Base-by-base conservation (phyloP, 2,797 vertebrate species). In the Pelobates cultripes region DNA sequence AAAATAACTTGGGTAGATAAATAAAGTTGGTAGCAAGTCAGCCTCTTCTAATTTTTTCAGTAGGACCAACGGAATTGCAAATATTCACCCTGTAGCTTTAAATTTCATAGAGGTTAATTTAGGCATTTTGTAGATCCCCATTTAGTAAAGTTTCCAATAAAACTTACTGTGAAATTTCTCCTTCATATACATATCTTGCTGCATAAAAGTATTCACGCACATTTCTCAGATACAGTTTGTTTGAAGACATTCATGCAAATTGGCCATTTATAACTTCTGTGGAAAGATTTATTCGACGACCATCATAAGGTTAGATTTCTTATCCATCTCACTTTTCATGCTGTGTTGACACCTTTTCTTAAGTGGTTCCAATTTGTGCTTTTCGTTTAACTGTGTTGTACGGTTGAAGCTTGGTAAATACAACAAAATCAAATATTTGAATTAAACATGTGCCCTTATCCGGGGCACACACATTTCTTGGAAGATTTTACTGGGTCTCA, bases 381-480 rank as follows among this genome's bases (percentile, higher is more conserved):
- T 10, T 13, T 61, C 4, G 53, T 42, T 57, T 70, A 68, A 74
- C 13, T 72, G 4, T 17, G 69, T 45, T 14, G 44, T 9, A 42
- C 10, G 42, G 40, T 41, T 70, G 66, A 60, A 43, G 42, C 66
- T 4, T 15, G 43, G 43, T 47, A 45, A 81, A 71, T 63, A 76
- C 41, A 77, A 64, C 41, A 72, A 72, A 77, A 82, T 73, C 10
- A 68, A 40, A 47, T 45, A 82, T 82, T 77, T 77, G 75, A 69
- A 77, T 77, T 61, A 72, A 72, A 12, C 69, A 61, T 74, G 63
- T 3, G 0, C 0, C 57, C 68, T 84, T 79, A 75, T 77, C 44
- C 28, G 0, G 51, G 70, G 66, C 28, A 86, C 53, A 40, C 70
- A 85, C 15, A 57, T 85, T 83, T 1, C 0, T 51, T 78, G 67